phyloP scores from a whole-genome alignment of 2,113 vertebrate species.

The Myotis brandtii region DNA sequence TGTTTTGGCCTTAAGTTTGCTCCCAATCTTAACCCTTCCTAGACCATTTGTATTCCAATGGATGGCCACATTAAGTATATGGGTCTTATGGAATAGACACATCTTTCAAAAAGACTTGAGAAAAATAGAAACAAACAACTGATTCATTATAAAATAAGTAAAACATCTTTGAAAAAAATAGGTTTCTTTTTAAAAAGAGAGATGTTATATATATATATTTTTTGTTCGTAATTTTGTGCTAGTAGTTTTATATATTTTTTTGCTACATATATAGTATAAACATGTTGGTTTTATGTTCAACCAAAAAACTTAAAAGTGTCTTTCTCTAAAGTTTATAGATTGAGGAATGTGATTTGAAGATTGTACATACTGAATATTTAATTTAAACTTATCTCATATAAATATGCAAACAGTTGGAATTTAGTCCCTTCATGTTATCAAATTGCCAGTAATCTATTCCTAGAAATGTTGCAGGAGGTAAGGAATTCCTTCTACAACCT shows the following conservation, averaged over 20 bases:
- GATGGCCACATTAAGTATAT: not conserved
- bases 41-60: not conserved
- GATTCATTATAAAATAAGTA: not conserved
- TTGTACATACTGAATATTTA: not conserved
- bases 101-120: not conserved
- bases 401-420: not conserved
- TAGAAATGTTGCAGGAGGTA: not conserved
- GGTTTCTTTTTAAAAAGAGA: conserved; percentile 35
- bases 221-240: not conserved
- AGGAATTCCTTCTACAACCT: not conserved
- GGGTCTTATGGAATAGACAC: fast-evolving
- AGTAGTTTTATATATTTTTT: not conserved
- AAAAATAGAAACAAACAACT: not conserved
- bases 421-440: not conserved
- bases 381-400: not conserved
- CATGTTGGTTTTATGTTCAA: not conserved
- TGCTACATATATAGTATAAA: not conserved
- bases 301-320: not conserved
- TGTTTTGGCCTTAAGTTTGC: conserved; percentile 69
- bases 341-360: not conserved
- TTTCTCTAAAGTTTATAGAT: not conserved
- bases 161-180: not conserved
- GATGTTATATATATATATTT: not conserved
- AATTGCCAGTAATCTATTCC: not conserved
- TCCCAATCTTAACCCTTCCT: conserved; percentile 76